Evolutionary conservation across 2,797 vertebrate species (phyloP).

Genomic region (Alca torda): DNA sequence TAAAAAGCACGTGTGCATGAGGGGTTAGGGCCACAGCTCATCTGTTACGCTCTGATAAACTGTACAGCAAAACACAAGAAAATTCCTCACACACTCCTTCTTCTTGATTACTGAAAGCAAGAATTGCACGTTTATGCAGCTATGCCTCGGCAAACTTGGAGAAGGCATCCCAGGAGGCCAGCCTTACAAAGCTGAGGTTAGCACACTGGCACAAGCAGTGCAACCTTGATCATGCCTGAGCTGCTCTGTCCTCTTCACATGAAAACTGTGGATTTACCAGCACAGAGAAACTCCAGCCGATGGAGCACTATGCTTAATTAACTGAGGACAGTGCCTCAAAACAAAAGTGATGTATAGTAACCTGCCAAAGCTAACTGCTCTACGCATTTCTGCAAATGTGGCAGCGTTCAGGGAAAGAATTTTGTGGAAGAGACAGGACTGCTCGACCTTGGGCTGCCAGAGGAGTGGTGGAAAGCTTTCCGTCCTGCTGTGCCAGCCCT

Average conservation of each 20-base stretch:
- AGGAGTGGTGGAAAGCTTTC: background rate
- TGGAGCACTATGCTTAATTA: rapidly evolving
- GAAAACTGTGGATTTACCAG: rapidly evolving
- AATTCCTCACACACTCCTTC: rapidly evolving
- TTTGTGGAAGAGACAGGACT: background rate
- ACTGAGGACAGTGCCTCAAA: background rate
- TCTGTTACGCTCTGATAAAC: background rate
- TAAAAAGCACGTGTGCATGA: rapidly evolving
- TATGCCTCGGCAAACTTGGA: rapidly evolving
- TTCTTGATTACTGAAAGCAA: background rate
- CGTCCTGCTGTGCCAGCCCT: background rate
- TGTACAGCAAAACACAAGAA: rapidly evolving
- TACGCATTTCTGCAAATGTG: rapidly evolving
- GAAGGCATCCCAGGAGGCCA: background rate
- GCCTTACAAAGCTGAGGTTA: rapidly evolving
- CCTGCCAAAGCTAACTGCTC: background rate
- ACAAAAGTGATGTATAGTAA: background rate
- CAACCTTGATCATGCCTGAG: rapidly evolving
- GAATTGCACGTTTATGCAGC: rapidly evolving
- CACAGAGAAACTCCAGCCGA: rapidly evolving
- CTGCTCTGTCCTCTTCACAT: rapidly evolving
- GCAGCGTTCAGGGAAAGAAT: rapidly evolving
- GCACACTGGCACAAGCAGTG: background rate
- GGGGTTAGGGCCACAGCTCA: background rate
- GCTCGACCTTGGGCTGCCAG: background rate